Percentiles rank a stretch among this genome's conserved stretches.
phyloP scores from a whole-genome alignment of 2,113 vertebrate species.

The Trogon melanurus region DNA sequence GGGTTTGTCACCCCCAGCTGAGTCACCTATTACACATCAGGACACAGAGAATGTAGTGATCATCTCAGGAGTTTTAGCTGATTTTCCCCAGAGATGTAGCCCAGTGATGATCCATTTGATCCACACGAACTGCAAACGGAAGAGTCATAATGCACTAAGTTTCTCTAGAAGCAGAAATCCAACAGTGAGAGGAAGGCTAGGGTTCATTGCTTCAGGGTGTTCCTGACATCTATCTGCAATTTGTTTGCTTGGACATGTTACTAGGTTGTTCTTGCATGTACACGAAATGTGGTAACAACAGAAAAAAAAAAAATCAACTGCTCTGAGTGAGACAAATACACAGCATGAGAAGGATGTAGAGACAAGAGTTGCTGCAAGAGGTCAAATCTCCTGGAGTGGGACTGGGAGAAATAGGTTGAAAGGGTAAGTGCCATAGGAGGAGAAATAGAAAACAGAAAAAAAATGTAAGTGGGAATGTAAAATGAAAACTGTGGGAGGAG shows the following conservation, averaged over 20 bases:
- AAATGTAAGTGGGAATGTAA: background rate
- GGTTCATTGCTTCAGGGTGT: background rate
- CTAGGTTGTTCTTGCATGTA: background rate
- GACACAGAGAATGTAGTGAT: background rate
- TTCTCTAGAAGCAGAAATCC: background rate
- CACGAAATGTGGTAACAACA: background rate
- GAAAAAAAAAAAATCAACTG: background rate
- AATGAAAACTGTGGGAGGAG: background rate
- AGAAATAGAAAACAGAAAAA: background rate
- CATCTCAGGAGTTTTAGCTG: background rate
- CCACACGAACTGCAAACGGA: background rate
- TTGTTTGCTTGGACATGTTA: background rate
- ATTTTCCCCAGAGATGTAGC: background rate
- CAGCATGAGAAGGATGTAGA: background rate
- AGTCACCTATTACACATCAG: background rate
- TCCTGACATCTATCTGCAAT: background rate
- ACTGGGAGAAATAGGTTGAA: background rate
- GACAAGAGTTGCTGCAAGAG: background rate
- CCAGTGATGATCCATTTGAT: background rate
- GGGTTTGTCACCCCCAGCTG: background rate
- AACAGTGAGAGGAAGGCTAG: background rate
- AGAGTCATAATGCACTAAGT: background rate
- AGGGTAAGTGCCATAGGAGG: background rate
- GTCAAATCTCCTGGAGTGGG: background rate
- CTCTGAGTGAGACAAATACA: background rate